A percentile compares a stretch with the other conserved stretches of the same genome.
These are phyloP conservation scores for Drosophila funebris DNA, from an alignment of 1,140 invertebrate species.

Conservation along the genomic window DNA sequence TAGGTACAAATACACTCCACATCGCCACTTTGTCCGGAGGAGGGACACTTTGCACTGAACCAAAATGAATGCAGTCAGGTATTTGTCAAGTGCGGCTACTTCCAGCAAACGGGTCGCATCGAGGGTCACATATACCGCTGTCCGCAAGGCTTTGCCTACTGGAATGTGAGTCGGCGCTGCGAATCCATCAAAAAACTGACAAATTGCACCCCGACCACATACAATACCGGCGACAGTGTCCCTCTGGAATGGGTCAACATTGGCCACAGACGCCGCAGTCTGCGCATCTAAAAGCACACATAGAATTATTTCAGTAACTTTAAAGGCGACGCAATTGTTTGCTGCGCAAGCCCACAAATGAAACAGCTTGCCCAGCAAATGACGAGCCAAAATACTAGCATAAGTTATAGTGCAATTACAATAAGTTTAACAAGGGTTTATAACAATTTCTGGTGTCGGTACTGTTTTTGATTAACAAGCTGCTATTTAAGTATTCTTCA, in stretches of 20 bases:
- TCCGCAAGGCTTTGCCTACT: conserved; percentile 90
- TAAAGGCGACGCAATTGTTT: conserved; percentile 58
- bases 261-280: conserved; percentile 75
- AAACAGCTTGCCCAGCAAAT: conserved; percentile 59
- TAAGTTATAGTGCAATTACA: conserved; percentile 65
- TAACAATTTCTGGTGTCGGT: neutral
- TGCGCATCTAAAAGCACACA: conserved; percentile 60
- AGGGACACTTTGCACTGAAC: conserved; percentile 89
- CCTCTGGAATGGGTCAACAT: conserved; percentile 81
- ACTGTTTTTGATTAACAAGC: too few species aligned
- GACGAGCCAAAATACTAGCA: conserved; percentile 51
- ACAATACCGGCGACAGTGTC: conserved; percentile 64
- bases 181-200: conserved; percentile 84
- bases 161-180: conserved; percentile 90
- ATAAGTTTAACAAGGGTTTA: conserved; percentile 43
- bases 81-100: conserved; percentile 89
- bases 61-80: conserved; percentile 88
- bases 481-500: neutral
- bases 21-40: conserved; percentile 86
- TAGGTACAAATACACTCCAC: conserved; percentile 74
- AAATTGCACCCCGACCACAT: conserved; percentile 57
- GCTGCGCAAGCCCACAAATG: conserved; percentile 48
- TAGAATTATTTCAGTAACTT: conserved; percentile 42
- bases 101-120: conserved; percentile 84
- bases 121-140: conserved; percentile 90